Conservation (phyloP, 37 sponge, comb jelly and placozoan genomes). For the Bolinopsis microptera region DNA sequence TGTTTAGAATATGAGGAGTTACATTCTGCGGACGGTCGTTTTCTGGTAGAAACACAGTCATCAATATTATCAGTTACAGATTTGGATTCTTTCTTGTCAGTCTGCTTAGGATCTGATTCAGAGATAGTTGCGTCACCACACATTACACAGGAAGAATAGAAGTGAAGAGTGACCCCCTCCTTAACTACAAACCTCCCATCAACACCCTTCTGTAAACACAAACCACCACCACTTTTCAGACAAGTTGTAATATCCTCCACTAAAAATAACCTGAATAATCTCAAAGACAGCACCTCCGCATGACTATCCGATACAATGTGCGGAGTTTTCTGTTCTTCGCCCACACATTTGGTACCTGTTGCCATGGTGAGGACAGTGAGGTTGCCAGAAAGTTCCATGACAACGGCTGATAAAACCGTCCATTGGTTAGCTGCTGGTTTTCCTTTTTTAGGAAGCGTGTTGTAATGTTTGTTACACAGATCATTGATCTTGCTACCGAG, state of each 20-base stretch:
- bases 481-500: not conserved
- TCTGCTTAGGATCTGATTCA: not conserved
- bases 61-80: not conserved
- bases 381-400: not conserved
- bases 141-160: constrained; percentile 29
- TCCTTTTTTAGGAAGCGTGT: constrained; percentile 15
- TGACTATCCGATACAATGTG: constrained; percentile 30
- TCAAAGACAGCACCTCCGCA: not conserved
- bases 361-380: constrained; percentile 78
- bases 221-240: not conserved
- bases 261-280: constrained; percentile 41
- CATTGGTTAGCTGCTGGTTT: constrained; percentile 17
- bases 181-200: not conserved
- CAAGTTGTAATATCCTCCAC: not conserved
- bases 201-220: not conserved
- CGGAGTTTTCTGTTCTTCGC: constrained; percentile 69
- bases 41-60: not conserved
- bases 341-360: constrained; percentile 94
- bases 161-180: constrained; percentile 28
- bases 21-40: not conserved
- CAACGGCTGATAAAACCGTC: constrained; percentile 38
- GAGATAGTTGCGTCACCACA: constrained; percentile 62
- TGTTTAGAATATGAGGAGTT: not conserved
- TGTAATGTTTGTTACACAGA: constrained; percentile 11
- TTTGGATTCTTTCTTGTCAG: not conserved